Base-by-base conservation (phyloP, 53 echinoderm and acorn worm genomes). In the Echinometra lucunter region DNA sequence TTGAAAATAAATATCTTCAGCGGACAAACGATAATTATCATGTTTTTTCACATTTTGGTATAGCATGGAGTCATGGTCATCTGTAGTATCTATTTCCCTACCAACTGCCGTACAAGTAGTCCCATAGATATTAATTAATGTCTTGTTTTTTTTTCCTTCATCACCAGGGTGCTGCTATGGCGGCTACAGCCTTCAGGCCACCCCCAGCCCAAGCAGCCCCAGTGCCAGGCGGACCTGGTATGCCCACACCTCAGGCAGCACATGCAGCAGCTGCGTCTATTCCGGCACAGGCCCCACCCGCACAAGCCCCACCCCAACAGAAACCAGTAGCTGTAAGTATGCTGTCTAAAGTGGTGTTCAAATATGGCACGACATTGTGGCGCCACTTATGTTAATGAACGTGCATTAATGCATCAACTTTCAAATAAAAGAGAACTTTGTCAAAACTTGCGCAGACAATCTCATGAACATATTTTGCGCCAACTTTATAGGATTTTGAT, bases 241-340 rank as follows among this genome's bases (percentile, higher is more conserved):
- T 94, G 94, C 94, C 94, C 16, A 85, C 66, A 1, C 66, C 94
- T 67, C 66, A 82, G 82, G 94, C 94, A 55, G 94, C 94, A 23
- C 12, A 21, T 57, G 94, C 85, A 37, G 83, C 85, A 0, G 67
- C 67, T 25, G 83, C 94, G 16, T 27, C 94, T 28, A 55, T 55
- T 27, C 94, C 82, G 0, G 66, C 83, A 42, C 83, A 57, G 45
- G 53, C 74, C 18, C 93, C 93, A 6, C 92, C 66, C 2, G 92
- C 92, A 67, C 92, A 91, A 47, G 92, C 92, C 30, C 30, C 75
- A 25, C 93, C 93, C 30, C 49, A 94, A 15, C 94, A 82, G 57
- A 85, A 45, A 44, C 94, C 94, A 3, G 94, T 82, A 27, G 35
- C 94, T 83, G 94, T 94, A 60, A 89, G 89, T 89, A 89, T 60